Evolutionary conservation across 2,888 invertebrate genomes (phyloP), one percentile per base, ranked within the genome.

Genomic region (Hemithea aestivaria): DNA sequence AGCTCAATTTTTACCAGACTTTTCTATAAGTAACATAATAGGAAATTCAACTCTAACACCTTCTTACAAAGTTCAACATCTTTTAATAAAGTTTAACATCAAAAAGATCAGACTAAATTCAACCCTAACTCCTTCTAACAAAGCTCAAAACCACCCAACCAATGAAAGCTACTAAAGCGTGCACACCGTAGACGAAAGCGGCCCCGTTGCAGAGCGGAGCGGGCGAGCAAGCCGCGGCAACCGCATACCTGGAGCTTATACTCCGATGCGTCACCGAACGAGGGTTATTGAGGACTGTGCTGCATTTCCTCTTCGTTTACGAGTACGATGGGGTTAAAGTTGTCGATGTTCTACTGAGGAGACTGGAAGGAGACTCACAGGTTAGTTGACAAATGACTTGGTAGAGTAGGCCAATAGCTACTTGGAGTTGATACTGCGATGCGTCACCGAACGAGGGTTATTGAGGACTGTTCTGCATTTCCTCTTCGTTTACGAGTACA

Each of bases 211-310:
- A 96, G 96, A 94, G 91, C 76, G 93, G 95, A 43, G 89, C 93
- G 55, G 93, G 94, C 52, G 97, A 98, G 75, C 93, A 97, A 69
- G 92, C 96, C 40, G 94, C 97, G 30, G 96, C 97, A 6, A 97
- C 95, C 66, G 95, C 96, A 5, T 98, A 98, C 81, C 90, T 98
- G 47, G 97, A 98, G 79, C 87, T 99, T 53, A 92, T 96, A 58
- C 77, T 99, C 47, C 91, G 98, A 29, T 94, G 95, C 32, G 93
- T 96, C 7, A 94, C 95, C 0, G 93, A 95, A 55, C 93, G 95
- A 0, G 94, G 95, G 0, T 85, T 99, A 34, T 83, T 98, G 52
- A 89, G 93, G 53, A 91, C 94, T 0, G 91, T 97, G 59, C 89
- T 98, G 12, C 92, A 92, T 70, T 97, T 98, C 85, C 89, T 99